These are phyloP conservation scores for Propithecus perrieri DNA, from an alignment of 2,797 vertebrate genomes.

Conservation along the genomic window DNA sequence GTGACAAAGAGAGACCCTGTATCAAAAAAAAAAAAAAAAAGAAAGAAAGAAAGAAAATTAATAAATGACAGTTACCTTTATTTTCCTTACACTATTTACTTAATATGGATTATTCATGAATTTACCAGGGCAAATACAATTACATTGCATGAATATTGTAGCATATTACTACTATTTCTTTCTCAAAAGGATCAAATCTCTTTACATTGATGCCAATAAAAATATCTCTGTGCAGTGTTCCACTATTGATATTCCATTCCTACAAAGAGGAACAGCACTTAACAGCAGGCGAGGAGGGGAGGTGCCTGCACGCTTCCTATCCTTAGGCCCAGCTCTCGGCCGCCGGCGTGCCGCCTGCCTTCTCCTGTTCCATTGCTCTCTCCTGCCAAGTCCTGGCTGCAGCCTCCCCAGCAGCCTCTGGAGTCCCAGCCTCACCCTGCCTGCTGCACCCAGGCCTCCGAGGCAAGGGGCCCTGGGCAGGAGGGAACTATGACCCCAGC, in stretches of 20 bases:
- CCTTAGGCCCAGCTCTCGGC: background rate
- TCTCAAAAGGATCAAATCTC: background rate
- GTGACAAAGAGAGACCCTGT: too few species aligned
- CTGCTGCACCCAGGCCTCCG: background rate
- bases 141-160: background rate
- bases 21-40: too few species aligned
- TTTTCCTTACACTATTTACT: background rate
- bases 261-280: background rate
- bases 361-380: background rate
- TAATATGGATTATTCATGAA: background rate
- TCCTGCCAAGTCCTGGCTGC: background rate
- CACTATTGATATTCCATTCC: background rate
- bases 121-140: background rate
- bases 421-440: background rate
- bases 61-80: background rate
- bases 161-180: background rate
- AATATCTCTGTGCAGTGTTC: background rate
- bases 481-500: background rate
- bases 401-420: background rate
- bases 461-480: background rate
- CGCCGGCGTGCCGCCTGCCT: background rate
- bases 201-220: background rate
- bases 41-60: background rate
- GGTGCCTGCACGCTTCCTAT: background rate
- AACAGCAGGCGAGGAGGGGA: background rate